Conservation (phyloP, 2,888 invertebrate species). For the Ditula angustiorana region DNA sequence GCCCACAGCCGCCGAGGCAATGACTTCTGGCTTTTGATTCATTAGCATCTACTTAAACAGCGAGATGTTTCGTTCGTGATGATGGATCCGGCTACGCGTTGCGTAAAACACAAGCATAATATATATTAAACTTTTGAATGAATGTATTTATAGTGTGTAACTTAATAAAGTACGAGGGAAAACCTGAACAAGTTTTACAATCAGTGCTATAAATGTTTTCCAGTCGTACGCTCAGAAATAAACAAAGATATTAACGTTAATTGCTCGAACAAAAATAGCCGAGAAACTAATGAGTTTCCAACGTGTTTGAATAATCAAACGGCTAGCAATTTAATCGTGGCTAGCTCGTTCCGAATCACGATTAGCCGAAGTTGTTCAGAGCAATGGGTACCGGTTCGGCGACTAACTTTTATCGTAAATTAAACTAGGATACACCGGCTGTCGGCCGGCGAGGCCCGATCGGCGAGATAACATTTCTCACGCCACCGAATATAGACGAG, state of each 20-base stretch:
- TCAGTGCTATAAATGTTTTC: constrained; percentile 12
- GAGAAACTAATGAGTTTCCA: constrained; percentile 13
- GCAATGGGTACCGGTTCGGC: constrained; percentile 47
- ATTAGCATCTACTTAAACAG: constrained; percentile 65
- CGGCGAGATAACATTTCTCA: constrained; percentile 47
- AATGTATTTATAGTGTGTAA: not conserved
- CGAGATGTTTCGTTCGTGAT: constrained; percentile 44
- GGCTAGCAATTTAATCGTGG: constrained; percentile 54
- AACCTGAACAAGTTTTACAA: constrained; percentile 1
- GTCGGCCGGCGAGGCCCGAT: constrained; percentile 12
- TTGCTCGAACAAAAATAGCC: constrained; percentile 5
- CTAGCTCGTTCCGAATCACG: constrained; percentile 56
- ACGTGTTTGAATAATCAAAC: constrained; percentile 44
- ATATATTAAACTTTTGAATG: constrained; percentile 5
- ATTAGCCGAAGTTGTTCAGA: constrained; percentile 60
- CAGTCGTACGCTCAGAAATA: constrained; percentile 7
- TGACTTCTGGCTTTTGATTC: constrained; percentile 75
- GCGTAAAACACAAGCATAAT: constrained; percentile 13
- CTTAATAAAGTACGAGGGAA: not conserved
- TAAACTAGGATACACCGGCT: constrained; percentile 49
- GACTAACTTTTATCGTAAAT: constrained; percentile 48
- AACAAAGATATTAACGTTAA: constrained; percentile 3
- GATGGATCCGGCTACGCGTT: constrained; percentile 39
- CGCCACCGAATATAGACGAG: constrained; percentile 42
- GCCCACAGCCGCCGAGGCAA: constrained; percentile 70